Conservation (phyloP, 2,113 vertebrate species). For the Hylia prasina region DNA sequence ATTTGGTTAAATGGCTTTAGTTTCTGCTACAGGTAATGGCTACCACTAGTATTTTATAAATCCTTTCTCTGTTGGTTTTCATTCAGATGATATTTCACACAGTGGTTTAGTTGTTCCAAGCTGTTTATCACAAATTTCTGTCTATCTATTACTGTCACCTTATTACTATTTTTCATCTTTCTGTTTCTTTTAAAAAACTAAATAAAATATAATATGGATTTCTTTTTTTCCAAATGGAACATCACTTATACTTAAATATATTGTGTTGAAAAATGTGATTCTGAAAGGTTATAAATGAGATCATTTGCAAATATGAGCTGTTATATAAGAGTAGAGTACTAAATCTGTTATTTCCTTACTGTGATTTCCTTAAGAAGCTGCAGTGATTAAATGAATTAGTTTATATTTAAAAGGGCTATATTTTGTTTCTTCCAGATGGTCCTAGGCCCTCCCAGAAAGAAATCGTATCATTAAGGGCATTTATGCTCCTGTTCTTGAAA, state of each 20-base stretch:
- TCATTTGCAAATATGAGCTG: neutral
- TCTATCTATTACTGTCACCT: neutral
- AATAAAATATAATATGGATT: neutral
- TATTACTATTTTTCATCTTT: neutral
- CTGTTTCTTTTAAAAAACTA: neutral
- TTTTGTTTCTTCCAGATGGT: conserved; percentile 82
- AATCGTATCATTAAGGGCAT: conserved; percentile 90
- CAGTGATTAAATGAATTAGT: neutral
- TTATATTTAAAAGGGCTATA: neutral
- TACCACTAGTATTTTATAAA: neutral
- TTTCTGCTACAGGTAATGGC: neutral
- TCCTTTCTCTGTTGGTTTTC: neutral
- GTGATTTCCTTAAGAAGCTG: neutral
- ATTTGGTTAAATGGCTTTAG: neutral
- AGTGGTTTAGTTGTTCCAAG: neutral
- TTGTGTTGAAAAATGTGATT: neutral
- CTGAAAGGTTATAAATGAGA: neutral
- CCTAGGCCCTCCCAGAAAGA: conserved; percentile 93
- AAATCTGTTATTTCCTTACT: neutral
- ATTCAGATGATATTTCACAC: neutral
- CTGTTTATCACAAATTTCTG: neutral
- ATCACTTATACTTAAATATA: neutral
- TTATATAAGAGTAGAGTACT: neutral
- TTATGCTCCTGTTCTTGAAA: conserved; percentile 97
- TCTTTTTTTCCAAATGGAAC: neutral